Evolutionary conservation across 1,140 invertebrate genomes (phyloP), one percentile per base, ranked within the genome.

Genomic region (Helicoverpa armigera): DNA sequence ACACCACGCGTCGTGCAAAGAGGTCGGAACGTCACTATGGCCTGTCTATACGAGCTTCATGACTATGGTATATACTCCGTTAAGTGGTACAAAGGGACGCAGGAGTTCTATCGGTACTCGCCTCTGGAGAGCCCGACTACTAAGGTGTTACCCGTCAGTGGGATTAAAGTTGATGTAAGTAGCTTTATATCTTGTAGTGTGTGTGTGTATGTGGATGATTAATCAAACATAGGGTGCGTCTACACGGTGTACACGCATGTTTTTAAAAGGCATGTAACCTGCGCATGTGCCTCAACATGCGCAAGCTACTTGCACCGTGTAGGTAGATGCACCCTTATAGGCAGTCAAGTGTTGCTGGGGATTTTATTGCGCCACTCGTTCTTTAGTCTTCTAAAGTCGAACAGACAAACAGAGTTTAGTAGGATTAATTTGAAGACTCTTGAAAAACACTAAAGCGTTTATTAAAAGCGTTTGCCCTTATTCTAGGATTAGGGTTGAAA

Each of bases 41-140:
- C 91, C 12, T 95, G 95, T 80, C 81, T 92, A 3, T 95, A 95
- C 79, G 89, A 93, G 65, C 86, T 94, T 56, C 89, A 93, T 31
- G 90, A 91, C 16, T 97, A 97, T 80, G 93, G 94, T 29, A 95
- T 98, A 35, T 98, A 98, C 90, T 97, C 97, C 5, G 97, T 98
- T 76, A 97, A 98, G 95, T 98, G 97, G 97, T 98, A 97, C 95
- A 97, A 96, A 92, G 97, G 97, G 83, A 96, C 96, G 79, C 96
- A 97, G 85, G 97, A 98, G 93, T 98, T 98, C 94, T 98, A 97
- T 92, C 96, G 97, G 92, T 98, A 96, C 93, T 96, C 97, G 65
- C 97, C 97, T 2, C 94, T 96, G 69, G 94, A 95, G 58, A 88
- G 87, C 9, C 92, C 93, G 1, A 91, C 88, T 0, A 94, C 91